Conservation (phyloP, 2,888 invertebrate species). For the Cerastis leucographa region DNA sequence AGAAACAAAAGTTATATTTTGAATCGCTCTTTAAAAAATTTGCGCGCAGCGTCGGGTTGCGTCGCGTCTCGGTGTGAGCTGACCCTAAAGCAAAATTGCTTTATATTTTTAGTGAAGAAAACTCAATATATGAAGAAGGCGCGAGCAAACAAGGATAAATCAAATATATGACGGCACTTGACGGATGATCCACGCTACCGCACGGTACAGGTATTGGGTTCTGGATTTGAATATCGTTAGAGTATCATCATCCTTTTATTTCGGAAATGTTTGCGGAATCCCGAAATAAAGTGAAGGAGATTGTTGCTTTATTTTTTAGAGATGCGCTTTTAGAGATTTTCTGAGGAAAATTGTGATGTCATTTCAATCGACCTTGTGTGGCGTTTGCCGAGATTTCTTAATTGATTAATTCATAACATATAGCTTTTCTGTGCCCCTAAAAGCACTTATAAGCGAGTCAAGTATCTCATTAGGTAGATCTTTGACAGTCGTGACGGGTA, state of each 20-base stretch:
- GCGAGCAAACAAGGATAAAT: slow-evolving; percentile 57
- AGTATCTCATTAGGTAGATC: background rate
- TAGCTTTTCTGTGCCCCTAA: background rate
- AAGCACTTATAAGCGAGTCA: background rate
- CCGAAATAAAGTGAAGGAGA: slow-evolving; percentile 5
- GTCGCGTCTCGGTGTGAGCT: too few species aligned
- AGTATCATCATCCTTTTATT: slow-evolving; percentile 48
- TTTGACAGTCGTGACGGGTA: background rate
- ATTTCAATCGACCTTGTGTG: background rate
- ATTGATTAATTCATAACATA: background rate
- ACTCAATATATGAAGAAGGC: slow-evolving; percentile 36
- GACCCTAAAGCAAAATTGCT: slow-evolving; percentile 50
- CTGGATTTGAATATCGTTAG: slow-evolving; percentile 57
- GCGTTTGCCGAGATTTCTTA: background rate
- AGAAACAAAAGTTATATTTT: too few species aligned
- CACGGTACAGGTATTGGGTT: slow-evolving; percentile 35
- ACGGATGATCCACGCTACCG: slow-evolving; percentile 51
- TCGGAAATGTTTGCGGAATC: slow-evolving; percentile 27
- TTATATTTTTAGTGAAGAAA: slow-evolving; percentile 47
- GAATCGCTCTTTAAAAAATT: too few species aligned
- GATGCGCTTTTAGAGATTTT: too few species aligned
- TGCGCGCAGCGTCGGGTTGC: too few species aligned
- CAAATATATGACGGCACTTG: slow-evolving; percentile 61
- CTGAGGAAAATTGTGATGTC: background rate
- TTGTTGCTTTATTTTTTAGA: slow-evolving; percentile 17